A percentile compares a stretch with the other conserved stretches of the same genome.
phyloP scores from a whole-genome alignment of 2,797 vertebrate genomes.

The Thaleichthys pacificus region DNA sequence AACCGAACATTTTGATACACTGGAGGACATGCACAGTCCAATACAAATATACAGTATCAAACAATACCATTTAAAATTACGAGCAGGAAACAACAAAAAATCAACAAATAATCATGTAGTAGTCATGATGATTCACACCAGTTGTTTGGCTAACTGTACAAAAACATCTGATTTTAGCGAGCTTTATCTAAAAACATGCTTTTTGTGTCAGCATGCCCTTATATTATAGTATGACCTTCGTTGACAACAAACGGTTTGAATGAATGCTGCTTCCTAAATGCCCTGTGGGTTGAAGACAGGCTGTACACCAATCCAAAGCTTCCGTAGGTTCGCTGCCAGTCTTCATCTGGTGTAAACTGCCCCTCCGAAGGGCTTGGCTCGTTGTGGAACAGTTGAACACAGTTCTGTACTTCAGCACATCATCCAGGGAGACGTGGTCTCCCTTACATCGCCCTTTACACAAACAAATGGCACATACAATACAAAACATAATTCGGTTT shows the following conservation, averaged over 20 bases:
- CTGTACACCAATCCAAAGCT: conserved; percentile 10
- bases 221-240: conserved; percentile 32
- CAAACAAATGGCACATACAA: conserved; percentile 5
- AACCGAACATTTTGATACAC: conserved; percentile 52
- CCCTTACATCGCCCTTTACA: not conserved
- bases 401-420: not conserved
- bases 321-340: conserved; percentile 22
- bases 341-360: conserved; percentile 55
- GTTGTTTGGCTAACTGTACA: conserved; percentile 40
- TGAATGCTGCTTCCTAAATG: not conserved
- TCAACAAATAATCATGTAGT: not conserved
- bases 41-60: conserved; percentile 71
- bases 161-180: conserved; percentile 61
- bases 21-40: conserved; percentile 68
- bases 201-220: conserved; percentile 60
- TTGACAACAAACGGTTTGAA: conserved; percentile 16
- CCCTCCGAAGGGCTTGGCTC: conserved; percentile 22
- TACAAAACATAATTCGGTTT: conserved; percentile 28
- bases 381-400: not conserved
- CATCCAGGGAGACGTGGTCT: not conserved
- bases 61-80: conserved; percentile 58
- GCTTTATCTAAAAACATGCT: conserved; percentile 69
- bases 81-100: conserved; percentile 45
- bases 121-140: conserved; percentile 37
- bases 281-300: conserved; percentile 11